A percentile compares a stretch with the other conserved stretches of the same genome.
phyloP scores from a whole-genome alignment of 1,140 invertebrate genomes.

The Lepidurus apus region DNA sequence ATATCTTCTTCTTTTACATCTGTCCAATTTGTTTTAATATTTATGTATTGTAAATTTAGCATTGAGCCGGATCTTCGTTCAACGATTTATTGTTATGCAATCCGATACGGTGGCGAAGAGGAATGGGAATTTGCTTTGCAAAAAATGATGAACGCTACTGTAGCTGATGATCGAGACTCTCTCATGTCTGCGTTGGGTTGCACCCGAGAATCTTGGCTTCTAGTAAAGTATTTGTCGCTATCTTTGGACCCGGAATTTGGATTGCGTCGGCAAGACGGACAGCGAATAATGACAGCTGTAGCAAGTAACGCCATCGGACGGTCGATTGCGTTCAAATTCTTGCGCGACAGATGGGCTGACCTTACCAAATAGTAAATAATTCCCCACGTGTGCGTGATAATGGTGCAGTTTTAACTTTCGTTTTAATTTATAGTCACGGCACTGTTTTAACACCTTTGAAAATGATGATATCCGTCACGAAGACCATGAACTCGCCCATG shows the following conservation, averaged over 20 bases:
- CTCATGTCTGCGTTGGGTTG: slow-evolving; percentile 56
- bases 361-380: slow-evolving; percentile 63
- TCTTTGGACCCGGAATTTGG: slow-evolving; percentile 37
- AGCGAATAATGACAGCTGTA: slow-evolving; percentile 38
- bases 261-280: slow-evolving; percentile 42
- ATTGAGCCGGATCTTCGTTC: slow-evolving; percentile 48
- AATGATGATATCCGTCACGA: slow-evolving; percentile 51
- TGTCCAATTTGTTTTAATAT: slow-evolving; percentile 22
- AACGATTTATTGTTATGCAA: slow-evolving; percentile 53
- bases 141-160: slow-evolving; percentile 49
- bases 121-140: slow-evolving; percentile 51
- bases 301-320: slow-evolving; percentile 40
- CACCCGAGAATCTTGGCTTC: slow-evolving; percentile 44
- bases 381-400: neutral
- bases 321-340: slow-evolving; percentile 64
- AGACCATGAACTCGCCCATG: slow-evolving; percentile 62
- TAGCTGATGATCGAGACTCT: slow-evolving; percentile 54
- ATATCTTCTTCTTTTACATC: too few species aligned
- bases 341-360: slow-evolving; percentile 64
- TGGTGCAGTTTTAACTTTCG: slow-evolving; percentile 38
- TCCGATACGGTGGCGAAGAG: slow-evolving; percentile 47
- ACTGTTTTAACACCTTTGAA: neutral
- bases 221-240: slow-evolving; percentile 46
- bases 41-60: slow-evolving; percentile 41
- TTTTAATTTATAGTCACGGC: slow-evolving; percentile 59